Conservation (phyloP, 2,888 invertebrate species). For the Lysandra coridon region DNA sequence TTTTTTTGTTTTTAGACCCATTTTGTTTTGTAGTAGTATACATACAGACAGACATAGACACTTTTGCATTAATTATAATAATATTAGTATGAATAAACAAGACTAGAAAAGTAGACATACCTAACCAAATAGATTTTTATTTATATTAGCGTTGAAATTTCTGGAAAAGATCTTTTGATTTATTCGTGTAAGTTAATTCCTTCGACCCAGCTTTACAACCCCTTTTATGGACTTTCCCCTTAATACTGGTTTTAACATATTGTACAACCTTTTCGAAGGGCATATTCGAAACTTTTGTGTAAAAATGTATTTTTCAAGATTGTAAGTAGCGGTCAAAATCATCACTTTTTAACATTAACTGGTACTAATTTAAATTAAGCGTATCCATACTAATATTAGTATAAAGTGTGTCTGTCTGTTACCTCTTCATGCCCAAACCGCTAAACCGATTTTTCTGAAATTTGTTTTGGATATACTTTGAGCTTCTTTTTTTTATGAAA, state of each 20-base stretch:
- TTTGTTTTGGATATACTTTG: no score
- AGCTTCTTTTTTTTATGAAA: no score
- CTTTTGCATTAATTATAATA: background rate
- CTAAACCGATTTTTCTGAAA: no score
- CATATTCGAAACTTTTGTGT: constrained; percentile 3
- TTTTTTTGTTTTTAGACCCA: no score
- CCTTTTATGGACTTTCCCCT: constrained; percentile 17
- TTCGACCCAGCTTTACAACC: constrained; percentile 20
- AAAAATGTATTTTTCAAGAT: background rate
- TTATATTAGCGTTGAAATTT: background rate
- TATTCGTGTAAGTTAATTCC: constrained; percentile 18
- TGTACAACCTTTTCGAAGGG: constrained; percentile 10
- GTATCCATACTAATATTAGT: background rate
- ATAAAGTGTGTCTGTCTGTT: no score
- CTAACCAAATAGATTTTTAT: background rate
- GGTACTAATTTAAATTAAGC: background rate
- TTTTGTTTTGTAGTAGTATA: no score
- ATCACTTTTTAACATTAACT: background rate
- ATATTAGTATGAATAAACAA: background rate
- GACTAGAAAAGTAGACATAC: background rate
- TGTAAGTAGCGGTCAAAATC: background rate
- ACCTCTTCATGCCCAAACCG: no score
- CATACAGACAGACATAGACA: no score
- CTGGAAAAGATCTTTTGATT: background rate
- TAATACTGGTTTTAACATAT: constrained; percentile 25